Evolutionary conservation across 2,888 invertebrate genomes (phyloP).

Genomic region (Phlogophora meticulosa): DNA sequence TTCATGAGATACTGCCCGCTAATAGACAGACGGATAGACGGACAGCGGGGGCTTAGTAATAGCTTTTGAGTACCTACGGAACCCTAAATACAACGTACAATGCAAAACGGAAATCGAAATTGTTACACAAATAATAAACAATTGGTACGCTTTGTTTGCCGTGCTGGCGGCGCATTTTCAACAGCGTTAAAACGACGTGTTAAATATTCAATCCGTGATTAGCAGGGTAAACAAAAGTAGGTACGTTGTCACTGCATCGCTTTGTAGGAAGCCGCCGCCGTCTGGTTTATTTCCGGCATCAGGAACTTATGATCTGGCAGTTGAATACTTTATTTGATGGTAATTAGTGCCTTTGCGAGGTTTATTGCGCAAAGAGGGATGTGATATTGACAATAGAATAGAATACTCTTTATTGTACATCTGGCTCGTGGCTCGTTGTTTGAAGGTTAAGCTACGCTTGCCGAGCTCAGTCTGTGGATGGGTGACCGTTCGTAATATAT

Average conservation of each 20-base stretch:
- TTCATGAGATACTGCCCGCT: too few relatives aligned
- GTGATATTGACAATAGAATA: neutral
- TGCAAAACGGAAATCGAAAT: conserved; percentile 53
- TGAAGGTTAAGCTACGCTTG: too few relatives aligned
- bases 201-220: conserved; percentile 63
- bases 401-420: too few relatives aligned
- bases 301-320: conserved; percentile 54
- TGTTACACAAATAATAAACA: conserved; percentile 56
- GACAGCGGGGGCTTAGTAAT: too few relatives aligned
- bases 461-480: too few relatives aligned
- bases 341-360: conserved; percentile 25
- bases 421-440: too few relatives aligned
- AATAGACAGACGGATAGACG: too few relatives aligned
- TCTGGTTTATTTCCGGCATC: conserved; percentile 66
- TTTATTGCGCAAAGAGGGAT: conserved; percentile 4
- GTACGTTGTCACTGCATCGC: conserved; percentile 48
- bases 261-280: conserved; percentile 43
- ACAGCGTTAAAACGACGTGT: conserved; percentile 43
- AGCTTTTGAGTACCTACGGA: too few relatives aligned
- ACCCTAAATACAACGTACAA: too few relatives aligned
- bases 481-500: too few relatives aligned
- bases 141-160: conserved; percentile 45
- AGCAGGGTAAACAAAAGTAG: conserved; percentile 61
- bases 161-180: conserved; percentile 41
- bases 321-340: conserved; percentile 50